Evolutionary conservation across 1,140 invertebrate genomes (phyloP), one percentile per base, ranked within the genome.

Genomic region (Octopus sinensis): DNA sequence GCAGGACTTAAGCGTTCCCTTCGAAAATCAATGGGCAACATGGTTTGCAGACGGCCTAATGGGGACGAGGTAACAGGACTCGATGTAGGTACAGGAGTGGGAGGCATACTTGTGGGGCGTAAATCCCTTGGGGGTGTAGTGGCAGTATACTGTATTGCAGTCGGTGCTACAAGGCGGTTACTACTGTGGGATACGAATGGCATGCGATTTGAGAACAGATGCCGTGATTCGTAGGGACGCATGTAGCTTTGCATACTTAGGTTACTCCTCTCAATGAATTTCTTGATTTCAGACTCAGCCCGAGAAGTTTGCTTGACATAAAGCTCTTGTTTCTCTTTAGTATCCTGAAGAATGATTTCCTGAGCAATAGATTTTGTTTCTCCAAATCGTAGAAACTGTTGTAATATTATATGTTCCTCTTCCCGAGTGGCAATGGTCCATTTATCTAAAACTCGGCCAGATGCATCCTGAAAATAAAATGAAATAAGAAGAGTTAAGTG

Each of bases 21-120:
- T 30, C 96, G 93, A 88, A 96, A 97, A 89, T 97, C 96, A 89
- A 97, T 97, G 3, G 96, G 96, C 89, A 97, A 87, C 96, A 98
- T 97, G 86, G 94, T 97, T 91, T 97, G 96, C 51, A 98, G 91
- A 86, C 96, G 93, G 89, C 95, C 97, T 54, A 98, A 91, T 2
- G 96, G 95, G 6, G 96, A 96, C 5, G 86, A 86, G 9, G 88
- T 85, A 30, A 88, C 81, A 6, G 91, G 90, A 80, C 88, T 91
- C 51, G 87, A 86, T 54, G 81, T 83, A 75, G 86, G 85, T 68
- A 83, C 87, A 56, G 86, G 86, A 84, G 51, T 85, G 78, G 81
- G 86, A 78, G 86, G 85, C 13, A 86, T 84, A 54, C 85, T 84
- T 43, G 85, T 87, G 52, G 86, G 88, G 62, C 87, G 87, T 9